Percentiles rank a stretch among this genome's conserved stretches.
These are phyloP conservation scores for Cacoxenus indagator DNA, from an alignment of 2,888 invertebrate species.

Conservation along the genomic window DNA sequence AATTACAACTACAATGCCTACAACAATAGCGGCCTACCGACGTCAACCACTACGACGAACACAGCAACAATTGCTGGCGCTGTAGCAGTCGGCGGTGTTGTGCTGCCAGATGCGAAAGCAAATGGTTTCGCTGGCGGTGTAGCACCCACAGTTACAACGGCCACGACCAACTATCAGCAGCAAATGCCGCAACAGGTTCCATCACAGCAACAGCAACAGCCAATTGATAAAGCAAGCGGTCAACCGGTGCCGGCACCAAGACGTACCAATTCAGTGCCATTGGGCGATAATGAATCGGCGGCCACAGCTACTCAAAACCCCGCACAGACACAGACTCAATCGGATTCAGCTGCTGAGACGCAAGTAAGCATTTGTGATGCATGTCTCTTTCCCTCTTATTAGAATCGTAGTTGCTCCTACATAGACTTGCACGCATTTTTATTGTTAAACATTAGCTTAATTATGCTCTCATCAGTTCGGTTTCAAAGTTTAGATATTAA, in stretches of 20 bases:
- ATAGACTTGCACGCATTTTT: constrained; percentile 51
- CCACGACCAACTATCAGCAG: constrained; percentile 18
- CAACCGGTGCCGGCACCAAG: constrained; percentile 71
- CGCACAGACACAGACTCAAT: background rate
- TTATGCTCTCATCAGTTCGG: constrained; percentile 39
- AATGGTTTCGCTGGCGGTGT: constrained; percentile 63
- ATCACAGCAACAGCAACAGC: constrained; percentile 41
- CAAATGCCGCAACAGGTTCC: constrained; percentile 24
- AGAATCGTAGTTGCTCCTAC: constrained; percentile 34
- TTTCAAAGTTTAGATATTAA: background rate
- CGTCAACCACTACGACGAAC: constrained; percentile 39
- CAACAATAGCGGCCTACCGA: constrained; percentile 43
- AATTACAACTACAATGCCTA: constrained; percentile 69
- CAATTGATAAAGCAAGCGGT: constrained; percentile 61
- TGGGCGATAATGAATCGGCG: constrained; percentile 56
- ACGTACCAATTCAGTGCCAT: constrained; percentile 73
- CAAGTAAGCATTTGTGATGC: constrained; percentile 56
- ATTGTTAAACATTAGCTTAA: constrained; percentile 56
- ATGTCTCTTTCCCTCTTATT: background rate
- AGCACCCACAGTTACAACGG: constrained; percentile 33
- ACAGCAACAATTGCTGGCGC: constrained; percentile 36
- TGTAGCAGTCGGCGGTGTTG: constrained; percentile 34
- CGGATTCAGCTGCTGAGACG: constrained; percentile 48
- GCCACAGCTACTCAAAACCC: constrained; percentile 39
- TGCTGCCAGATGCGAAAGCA: constrained; percentile 48